Conservation (phyloP, 2,888 invertebrate genomes). For the Parnassius smintheus region DNA sequence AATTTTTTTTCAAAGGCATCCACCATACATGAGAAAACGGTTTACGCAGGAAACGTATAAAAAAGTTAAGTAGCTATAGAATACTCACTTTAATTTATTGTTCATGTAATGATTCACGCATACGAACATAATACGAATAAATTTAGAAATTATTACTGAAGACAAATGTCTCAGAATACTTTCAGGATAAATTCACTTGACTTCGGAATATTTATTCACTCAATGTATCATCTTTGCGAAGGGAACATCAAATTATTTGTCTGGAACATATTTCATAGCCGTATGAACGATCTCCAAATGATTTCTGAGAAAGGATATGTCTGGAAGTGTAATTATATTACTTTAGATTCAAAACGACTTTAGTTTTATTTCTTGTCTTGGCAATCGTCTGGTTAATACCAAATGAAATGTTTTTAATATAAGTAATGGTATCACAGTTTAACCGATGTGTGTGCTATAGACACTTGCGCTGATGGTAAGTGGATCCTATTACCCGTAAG, state of each 20-base stretch:
- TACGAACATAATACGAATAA: slow-evolving; percentile 29
- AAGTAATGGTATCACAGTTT: too few relatives aligned
- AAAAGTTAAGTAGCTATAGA: too few relatives aligned
- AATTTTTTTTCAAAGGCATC: too few relatives aligned
- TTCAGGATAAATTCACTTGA: slow-evolving; percentile 26
- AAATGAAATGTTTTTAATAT: neutral
- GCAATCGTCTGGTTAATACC: slow-evolving; percentile 1
- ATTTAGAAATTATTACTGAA: slow-evolving; percentile 49
- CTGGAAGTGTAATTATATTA: slow-evolving; percentile 27
- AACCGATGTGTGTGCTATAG: too few relatives aligned
- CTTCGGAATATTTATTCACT: slow-evolving; percentile 42
- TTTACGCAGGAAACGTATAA: too few relatives aligned
- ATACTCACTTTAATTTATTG: too few relatives aligned
- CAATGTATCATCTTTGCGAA: slow-evolving; percentile 54
- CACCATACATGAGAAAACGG: too few relatives aligned
- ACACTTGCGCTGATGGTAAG: too few relatives aligned
- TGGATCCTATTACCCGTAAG: too few relatives aligned
- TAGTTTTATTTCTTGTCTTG: slow-evolving; percentile 18
- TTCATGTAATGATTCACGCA: slow-evolving; percentile 40
- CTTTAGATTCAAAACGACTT: slow-evolving; percentile 8
- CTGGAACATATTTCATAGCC: slow-evolving; percentile 58
- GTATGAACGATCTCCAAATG: slow-evolving; percentile 22
- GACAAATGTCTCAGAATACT: slow-evolving; percentile 41
- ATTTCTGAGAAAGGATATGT: slow-evolving; percentile 45
- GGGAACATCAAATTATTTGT: slow-evolving; percentile 68